Conservation (phyloP, 1,140 invertebrate species). For the Rhyzopertha dominica region DNA sequence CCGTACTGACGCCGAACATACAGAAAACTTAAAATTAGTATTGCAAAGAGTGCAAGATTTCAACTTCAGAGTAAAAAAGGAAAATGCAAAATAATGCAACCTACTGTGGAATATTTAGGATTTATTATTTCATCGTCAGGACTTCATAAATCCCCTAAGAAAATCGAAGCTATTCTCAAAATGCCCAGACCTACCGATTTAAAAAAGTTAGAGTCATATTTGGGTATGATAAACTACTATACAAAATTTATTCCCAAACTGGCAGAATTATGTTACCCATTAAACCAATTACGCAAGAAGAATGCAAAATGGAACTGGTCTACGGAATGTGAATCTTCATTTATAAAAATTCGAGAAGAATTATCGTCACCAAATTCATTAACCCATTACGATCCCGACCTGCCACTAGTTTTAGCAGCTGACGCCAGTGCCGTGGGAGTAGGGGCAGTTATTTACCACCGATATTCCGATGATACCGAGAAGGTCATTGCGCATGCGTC, state of each 20-base stretch:
- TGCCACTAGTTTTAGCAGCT: conserved; percentile 22
- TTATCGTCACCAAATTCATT: conserved; percentile 26
- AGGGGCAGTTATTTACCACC: conserved; percentile 3
- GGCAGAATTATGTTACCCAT: conserved; percentile 13
- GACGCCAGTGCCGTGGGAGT: conserved; percentile 13
- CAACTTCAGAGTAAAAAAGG: conserved; percentile 4
- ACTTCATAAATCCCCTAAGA: conserved; percentile 3
- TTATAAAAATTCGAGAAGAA: conserved; percentile 28
- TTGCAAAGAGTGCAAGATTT: conserved; percentile 1
- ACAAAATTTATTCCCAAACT: conserved; percentile 31
- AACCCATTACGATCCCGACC: conserved; percentile 17
- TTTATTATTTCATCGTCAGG: no score
- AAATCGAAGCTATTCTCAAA: conserved; percentile 6
- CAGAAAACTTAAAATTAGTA: neutral
- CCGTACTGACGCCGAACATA: neutral
- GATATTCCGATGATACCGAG: conserved; percentile 18
- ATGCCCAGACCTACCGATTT: no score
- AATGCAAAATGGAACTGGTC: conserved; percentile 41
- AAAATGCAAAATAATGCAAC: neutral
- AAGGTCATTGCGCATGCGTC: conserved; percentile 36
- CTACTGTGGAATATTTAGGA: conserved; percentile 4
- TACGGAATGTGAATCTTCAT: conserved; percentile 16
- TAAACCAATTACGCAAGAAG: conserved; percentile 35
- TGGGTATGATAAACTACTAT: conserved; percentile 41
- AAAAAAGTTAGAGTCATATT: conserved; percentile 31